Percentiles rank a stretch among this genome's conserved stretches.
Conservation (phyloP, 2,888 invertebrate species). For the Lasioglossum villosulum region DNA sequence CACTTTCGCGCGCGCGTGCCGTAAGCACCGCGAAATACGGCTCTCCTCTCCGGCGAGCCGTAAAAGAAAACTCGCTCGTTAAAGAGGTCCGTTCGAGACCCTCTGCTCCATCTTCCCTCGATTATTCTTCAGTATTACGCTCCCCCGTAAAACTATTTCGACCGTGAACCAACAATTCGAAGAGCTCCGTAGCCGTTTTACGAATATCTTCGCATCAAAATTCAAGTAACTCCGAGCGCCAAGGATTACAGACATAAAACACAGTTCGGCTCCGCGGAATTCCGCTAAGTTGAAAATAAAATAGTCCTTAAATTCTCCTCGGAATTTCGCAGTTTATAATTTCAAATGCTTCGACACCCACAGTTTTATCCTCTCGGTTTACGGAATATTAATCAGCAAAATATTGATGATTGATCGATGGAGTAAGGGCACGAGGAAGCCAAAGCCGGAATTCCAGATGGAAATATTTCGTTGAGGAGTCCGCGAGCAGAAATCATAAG, state of each 20-base stretch:
- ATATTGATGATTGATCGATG: neutral
- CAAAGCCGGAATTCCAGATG: constrained; percentile 12
- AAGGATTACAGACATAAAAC: neutral
- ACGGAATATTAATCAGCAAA: neutral
- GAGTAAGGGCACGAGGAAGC: neutral
- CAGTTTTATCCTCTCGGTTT: neutral
- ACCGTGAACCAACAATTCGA: neutral
- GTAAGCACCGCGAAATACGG: neutral
- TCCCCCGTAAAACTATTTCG: neutral
- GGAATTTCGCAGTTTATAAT: neutral
- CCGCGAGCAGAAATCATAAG: constrained; percentile 20
- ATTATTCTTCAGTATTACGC: neutral
- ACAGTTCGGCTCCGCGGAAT: neutral
- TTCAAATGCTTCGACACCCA: neutral
- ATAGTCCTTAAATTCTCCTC: neutral
- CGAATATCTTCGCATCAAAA: neutral
- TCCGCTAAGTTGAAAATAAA: neutral
- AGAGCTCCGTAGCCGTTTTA: neutral
- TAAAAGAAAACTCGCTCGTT: neutral
- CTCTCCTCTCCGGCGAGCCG: neutral
- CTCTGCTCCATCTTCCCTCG: neutral
- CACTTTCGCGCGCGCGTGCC: neutral
- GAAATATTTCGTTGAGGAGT: constrained; percentile 25
- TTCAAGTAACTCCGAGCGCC: neutral
- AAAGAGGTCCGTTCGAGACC: neutral